Percentiles rank a stretch among this genome's conserved stretches.
Evolutionary conservation across 2,888 invertebrate species (phyloP).

Genomic region (Pristionchus entomophagus): DNA sequence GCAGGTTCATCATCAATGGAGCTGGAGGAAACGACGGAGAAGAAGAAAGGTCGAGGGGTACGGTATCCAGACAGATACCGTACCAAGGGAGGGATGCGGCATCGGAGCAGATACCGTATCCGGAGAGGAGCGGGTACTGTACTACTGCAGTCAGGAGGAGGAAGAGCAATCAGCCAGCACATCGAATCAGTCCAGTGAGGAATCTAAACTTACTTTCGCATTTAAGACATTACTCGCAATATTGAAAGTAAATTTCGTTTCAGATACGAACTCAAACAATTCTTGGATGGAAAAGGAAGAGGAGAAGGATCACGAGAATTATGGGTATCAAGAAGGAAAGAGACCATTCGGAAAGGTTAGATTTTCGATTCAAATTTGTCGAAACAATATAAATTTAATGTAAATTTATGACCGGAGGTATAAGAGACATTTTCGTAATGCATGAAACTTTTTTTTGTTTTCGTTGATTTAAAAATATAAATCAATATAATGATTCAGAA

Average conservation of each 20-base stretch:
- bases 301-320: background rate
- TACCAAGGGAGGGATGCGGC: background rate
- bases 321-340: background rate
- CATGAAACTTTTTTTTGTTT: background rate
- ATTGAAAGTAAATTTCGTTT: background rate
- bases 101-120: background rate
- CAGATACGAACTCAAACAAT: slow-evolving; percentile 1
- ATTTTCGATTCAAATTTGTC: background rate
- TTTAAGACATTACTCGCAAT: background rate
- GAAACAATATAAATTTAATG: background rate
- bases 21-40: slow-evolving; percentile 40
- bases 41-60: slow-evolving; percentile 4
- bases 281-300: background rate
- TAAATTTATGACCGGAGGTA: background rate
- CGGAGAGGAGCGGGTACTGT: background rate
- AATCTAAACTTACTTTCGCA: background rate
- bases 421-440: too few relatives aligned
- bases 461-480: background rate
- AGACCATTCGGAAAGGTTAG: background rate
- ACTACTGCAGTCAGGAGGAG: background rate
- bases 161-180: background rate
- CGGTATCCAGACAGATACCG: background rate
- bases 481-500: background rate
- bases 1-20: slow-evolving; percentile 39
- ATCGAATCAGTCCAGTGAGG: background rate